phyloP scores from a whole-genome alignment of 1,140 invertebrate species.

The Zaprionus ornatus region DNA sequence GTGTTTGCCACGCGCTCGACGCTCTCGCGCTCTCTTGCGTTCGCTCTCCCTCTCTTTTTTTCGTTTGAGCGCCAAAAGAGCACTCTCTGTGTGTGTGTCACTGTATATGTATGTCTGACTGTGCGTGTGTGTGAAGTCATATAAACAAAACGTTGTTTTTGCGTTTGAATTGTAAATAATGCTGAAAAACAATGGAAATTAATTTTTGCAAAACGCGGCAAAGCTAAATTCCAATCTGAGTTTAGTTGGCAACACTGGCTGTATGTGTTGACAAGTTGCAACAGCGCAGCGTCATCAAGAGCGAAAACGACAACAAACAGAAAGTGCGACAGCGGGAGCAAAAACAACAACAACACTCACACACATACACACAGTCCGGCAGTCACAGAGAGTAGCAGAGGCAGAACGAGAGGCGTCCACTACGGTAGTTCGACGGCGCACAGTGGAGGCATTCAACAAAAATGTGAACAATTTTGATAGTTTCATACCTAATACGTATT shows the following conservation, averaged over 20 bases:
- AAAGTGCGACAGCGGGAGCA: constrained; percentile 25
- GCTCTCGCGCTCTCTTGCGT: constrained; percentile 11
- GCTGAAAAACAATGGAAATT: constrained; percentile 15
- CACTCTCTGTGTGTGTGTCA: constrained; percentile 27
- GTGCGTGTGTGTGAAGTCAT: constrained; percentile 19
- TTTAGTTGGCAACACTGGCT: constrained; percentile 15
- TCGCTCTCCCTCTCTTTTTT: constrained; percentile 4
- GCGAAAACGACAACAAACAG: constrained; percentile 26
- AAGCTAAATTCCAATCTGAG: constrained; percentile 26
- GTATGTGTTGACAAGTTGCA: constrained; percentile 51
- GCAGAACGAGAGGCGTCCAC: constrained; percentile 18
- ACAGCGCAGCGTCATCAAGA: constrained; percentile 36
- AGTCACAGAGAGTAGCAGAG: neutral
- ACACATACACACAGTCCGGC: constrained; percentile 7
- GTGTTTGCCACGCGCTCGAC: constrained; percentile 76
- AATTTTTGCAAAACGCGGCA: constrained; percentile 31
- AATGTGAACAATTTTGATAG: neutral
- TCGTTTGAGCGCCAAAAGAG: constrained; percentile 22
- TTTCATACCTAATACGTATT: no score
- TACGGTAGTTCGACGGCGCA: constrained; percentile 26
- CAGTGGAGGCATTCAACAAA: constrained; percentile 11
- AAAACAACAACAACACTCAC: constrained; percentile 8
- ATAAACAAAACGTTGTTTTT: constrained; percentile 46
- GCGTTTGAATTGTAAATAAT: constrained; percentile 29
- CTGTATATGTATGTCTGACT: constrained; percentile 1